phyloP scores from a whole-genome alignment of 2,888 invertebrate genomes.

The Polydrusus tereticollis region DNA sequence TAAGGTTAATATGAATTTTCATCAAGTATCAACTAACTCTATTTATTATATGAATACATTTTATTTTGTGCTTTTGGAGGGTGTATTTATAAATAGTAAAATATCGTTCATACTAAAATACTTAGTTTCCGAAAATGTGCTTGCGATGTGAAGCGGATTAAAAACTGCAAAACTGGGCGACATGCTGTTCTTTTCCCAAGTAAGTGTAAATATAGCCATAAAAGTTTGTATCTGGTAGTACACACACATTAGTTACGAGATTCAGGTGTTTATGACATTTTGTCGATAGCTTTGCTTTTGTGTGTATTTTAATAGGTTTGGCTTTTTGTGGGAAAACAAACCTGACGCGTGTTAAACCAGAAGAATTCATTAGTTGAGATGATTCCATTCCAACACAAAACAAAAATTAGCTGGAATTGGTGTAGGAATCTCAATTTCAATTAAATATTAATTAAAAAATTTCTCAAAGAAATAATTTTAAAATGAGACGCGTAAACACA shows the following conservation, averaged over 20 bases:
- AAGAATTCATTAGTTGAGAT: not conserved
- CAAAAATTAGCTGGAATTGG: too few species aligned
- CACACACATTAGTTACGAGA: constrained; percentile 1
- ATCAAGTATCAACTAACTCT: too few species aligned
- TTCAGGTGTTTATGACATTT: constrained; percentile 19
- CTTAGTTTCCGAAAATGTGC: too few species aligned
- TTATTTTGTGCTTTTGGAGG: too few species aligned
- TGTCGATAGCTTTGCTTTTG: constrained; percentile 14
- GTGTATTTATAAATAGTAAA: too few species aligned
- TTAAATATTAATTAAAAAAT: too few species aligned
- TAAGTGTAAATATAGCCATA: constrained; percentile 8
- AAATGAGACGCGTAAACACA: too few species aligned
- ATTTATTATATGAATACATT: too few species aligned
- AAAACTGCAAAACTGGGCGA: not conserved
- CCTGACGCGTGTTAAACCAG: not conserved
- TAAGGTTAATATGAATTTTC: too few species aligned
- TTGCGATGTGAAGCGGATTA: not conserved
- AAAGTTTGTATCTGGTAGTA: constrained; percentile 5
- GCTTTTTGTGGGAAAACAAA: constrained; percentile 6
- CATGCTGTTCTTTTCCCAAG: constrained; percentile 18
- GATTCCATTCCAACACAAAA: not conserved
- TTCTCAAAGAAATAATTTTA: too few species aligned
- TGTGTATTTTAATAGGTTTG: constrained; percentile 1
- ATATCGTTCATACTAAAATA: too few species aligned
- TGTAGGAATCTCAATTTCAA: too few species aligned